These are phyloP conservation scores for Pantala flavescens DNA, from an alignment of 1,140 invertebrate species.

Conservation along the genomic window DNA sequence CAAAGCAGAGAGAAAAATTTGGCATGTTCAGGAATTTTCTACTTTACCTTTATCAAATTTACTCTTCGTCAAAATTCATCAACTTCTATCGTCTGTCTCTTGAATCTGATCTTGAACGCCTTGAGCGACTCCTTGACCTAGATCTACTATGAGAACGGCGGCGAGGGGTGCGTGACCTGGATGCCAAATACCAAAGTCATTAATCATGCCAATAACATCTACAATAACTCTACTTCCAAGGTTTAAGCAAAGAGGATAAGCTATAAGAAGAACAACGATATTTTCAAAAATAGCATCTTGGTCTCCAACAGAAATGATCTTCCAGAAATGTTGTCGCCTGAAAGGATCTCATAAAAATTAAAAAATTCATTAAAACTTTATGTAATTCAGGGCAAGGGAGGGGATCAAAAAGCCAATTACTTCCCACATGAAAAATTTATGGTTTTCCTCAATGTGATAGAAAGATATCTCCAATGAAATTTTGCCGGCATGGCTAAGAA, in stretches of 20 bases:
- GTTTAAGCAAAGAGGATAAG: neutral
- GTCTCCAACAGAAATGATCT: neutral
- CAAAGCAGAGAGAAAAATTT: neutral
- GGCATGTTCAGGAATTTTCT: neutral
- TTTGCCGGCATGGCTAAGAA: neutral
- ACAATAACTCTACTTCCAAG: neutral
- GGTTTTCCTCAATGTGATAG: neutral
- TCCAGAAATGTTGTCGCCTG: neutral
- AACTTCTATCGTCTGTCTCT: neutral
- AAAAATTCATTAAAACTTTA: neutral
- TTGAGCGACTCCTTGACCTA: neutral
- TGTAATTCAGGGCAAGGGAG: neutral
- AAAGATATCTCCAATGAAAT: neutral
- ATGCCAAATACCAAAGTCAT: neutral
- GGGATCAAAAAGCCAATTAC: neutral
- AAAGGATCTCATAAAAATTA: neutral
- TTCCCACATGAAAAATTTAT: neutral
- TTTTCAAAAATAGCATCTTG: neutral
- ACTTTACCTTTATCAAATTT: neutral
- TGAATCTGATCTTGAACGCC: neutral
- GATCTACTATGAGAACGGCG: neutral
- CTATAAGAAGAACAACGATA: neutral
- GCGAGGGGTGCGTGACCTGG: neutral
- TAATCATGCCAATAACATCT: neutral
- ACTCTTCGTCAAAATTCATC: neutral